Percentiles rank a stretch among this genome's conserved stretches.
phyloP scores from a whole-genome alignment of 2,888 invertebrate species.

The Arge pagana region DNA sequence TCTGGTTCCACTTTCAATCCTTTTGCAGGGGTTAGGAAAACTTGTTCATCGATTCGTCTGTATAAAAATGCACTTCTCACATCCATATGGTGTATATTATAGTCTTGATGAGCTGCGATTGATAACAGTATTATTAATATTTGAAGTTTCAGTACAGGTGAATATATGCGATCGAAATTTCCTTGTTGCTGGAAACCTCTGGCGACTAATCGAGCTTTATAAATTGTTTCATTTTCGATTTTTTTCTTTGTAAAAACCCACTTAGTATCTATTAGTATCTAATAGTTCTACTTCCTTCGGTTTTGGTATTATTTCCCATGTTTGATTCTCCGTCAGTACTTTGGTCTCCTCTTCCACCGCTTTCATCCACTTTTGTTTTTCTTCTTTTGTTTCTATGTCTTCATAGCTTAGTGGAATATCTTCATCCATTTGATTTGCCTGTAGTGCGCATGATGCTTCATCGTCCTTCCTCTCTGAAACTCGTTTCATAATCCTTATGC shows the following conservation, averaged over 20 bases:
- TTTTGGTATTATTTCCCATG: constrained; percentile 16
- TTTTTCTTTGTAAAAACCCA: constrained; percentile 23
- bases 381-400: constrained; percentile 13
- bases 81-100: constrained; percentile 33
- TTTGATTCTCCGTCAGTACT: constrained; percentile 8
- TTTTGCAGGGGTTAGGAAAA: constrained; percentile 31
- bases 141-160: constrained; percentile 25
- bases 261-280: constrained; percentile 12
- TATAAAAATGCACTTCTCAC: constrained; percentile 35
- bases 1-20: constrained; percentile 23
- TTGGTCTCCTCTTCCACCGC: constrained; percentile 8
- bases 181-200: constrained; percentile 21
- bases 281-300: constrained; percentile 6
- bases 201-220: constrained; percentile 25
- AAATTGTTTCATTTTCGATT: constrained; percentile 3
- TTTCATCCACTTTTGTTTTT: constrained; percentile 9
- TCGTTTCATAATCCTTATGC: constrained; percentile 10
- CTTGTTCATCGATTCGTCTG: constrained; percentile 34
- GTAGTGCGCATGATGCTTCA: not conserved
- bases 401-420: constrained; percentile 15
- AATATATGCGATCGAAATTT: constrained; percentile 20
- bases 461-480: not conserved
- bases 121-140: constrained; percentile 29
- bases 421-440: constrained; percentile 1
- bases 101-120: constrained; percentile 20